Percentiles rank a stretch among this genome's conserved stretches.
phyloP scores from a whole-genome alignment of 2,797 vertebrate species.

The Cossypha heuglini region DNA sequence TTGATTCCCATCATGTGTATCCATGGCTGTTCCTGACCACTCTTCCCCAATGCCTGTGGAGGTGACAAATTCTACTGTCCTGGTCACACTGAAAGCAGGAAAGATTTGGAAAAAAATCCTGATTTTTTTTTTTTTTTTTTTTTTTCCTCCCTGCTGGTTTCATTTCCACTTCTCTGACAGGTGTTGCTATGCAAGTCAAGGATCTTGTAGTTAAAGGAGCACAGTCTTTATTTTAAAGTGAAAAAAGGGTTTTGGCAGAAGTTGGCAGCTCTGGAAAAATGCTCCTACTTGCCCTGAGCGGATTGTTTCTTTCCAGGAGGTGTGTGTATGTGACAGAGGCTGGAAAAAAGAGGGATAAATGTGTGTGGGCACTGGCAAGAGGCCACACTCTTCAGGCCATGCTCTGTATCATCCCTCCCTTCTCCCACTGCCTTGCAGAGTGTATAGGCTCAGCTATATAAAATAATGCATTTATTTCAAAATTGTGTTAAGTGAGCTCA shows the following conservation, averaged over 20 bases:
- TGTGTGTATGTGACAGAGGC: not conserved
- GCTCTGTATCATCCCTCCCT: not conserved
- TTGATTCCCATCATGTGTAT: not conserved
- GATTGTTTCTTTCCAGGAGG: not conserved
- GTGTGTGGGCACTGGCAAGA: not conserved
- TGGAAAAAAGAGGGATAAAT: not conserved
- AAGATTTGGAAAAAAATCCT: not conserved
- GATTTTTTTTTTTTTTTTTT: not conserved
- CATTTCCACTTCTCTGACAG: not conserved
- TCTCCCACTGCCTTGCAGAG: not conserved
- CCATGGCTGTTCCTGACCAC: not conserved
- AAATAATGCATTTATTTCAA: not conserved
- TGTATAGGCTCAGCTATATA: not conserved
- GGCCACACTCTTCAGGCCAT: not conserved
- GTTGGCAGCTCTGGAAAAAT: not conserved
- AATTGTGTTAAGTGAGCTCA: conserved; percentile 6
- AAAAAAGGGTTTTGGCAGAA: not conserved
- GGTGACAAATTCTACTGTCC: not conserved
- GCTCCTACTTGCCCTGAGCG: not conserved
- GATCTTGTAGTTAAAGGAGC: not conserved
- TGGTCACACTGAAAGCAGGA: not conserved
- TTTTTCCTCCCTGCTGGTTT: not conserved
- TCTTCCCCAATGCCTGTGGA: not conserved
- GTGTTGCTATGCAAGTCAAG: not conserved
- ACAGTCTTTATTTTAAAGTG: not conserved